These are phyloP conservation scores for Amazona guildingii DNA, from an alignment of 2,113 vertebrate genomes.

Conservation along the genomic window DNA sequence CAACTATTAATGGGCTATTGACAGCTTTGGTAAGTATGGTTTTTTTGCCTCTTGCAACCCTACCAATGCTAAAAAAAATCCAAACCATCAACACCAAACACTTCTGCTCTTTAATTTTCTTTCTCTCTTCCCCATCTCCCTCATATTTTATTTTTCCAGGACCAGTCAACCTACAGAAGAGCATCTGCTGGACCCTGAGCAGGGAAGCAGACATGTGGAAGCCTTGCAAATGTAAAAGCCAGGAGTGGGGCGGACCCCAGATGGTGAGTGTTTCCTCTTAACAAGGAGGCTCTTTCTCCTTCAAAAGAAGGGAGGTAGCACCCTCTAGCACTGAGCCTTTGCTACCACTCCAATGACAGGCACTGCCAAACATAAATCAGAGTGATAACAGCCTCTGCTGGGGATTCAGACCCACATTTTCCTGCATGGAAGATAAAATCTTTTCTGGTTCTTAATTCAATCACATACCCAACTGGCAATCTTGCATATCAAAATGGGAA, in stretches of 20 bases:
- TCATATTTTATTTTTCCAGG: neutral
- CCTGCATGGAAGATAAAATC: constrained; percentile 67
- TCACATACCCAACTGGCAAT: constrained; percentile 80
- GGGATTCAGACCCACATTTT: constrained; percentile 62
- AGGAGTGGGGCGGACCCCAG: constrained; percentile 67
- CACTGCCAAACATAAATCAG: constrained; percentile 59
- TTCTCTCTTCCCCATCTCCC: neutral
- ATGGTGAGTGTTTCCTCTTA: constrained; percentile 70
- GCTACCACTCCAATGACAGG: constrained; percentile 55
- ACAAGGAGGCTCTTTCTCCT: constrained; percentile 50
- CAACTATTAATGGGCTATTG: neutral
- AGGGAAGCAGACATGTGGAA: constrained; percentile 25
- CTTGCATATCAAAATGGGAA: constrained; percentile 81
- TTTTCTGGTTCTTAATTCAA: constrained; percentile 78
- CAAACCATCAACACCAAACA: neutral
- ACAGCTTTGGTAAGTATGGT: neutral
- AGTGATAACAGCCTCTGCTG: constrained; percentile 60
- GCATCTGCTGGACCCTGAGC: constrained; percentile 46
- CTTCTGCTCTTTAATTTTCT: neutral
- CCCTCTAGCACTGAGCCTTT: constrained; percentile 71
- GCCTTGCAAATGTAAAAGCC: constrained; percentile 35
- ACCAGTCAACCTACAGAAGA: constrained; percentile 10
- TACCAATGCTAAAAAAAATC: neutral
- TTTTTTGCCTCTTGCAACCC: neutral
- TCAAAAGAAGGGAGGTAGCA: constrained; percentile 66